Base-by-base conservation (phyloP, 2,113 vertebrate genomes). In the Hippoglossus stenolepis region DNA sequence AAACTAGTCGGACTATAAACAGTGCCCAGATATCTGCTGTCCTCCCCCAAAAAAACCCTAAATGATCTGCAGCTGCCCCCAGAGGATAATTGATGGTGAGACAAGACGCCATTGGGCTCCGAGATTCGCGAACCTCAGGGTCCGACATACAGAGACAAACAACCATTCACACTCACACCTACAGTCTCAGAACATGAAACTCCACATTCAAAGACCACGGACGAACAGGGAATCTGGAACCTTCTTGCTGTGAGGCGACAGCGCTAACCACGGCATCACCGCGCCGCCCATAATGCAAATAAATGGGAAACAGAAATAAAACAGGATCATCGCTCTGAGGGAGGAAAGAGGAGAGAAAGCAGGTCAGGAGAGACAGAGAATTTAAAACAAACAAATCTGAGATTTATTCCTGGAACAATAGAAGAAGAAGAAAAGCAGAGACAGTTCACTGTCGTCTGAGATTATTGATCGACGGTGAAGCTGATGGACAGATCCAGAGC, bases 391-490 rank as follows among this genome's bases (percentile, higher is more conserved):
- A 65, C 21, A 49, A 1, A 56, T 54, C 5, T 20, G n/a, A 56
- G 57, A 67, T 8, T 21, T 14, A 3, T 5, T 49, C 45, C 13
- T 18, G 45, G 45, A 49, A 51, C 47, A 5, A 15, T 0, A 51
- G 47, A 51, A 51, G 47, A n/a, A 54, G 18, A 54, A 54, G 51
- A 5, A 1, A 2, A 20, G 15, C 38, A 14, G 11, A 64, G 67
- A 67, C 28, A 69, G 59, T 73, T 73, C 73, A 45, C 15, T 1
- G 43, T 66, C 0, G 3, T 47, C 12, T 51, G 49, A 51, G 49
- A 23, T 24, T 70, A 73, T 80, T 3, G 78, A 82, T 89, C 84
- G 61, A n/a, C 70, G n/a, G 76, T 26, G 26, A 13, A 56, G 54
- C 56, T 56, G 81, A 71, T 28, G 4, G 76, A 49, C 79, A 17